phyloP scores from a whole-genome alignment of 2,113 vertebrate genomes.

The Neodontobutis hainanensis region DNA sequence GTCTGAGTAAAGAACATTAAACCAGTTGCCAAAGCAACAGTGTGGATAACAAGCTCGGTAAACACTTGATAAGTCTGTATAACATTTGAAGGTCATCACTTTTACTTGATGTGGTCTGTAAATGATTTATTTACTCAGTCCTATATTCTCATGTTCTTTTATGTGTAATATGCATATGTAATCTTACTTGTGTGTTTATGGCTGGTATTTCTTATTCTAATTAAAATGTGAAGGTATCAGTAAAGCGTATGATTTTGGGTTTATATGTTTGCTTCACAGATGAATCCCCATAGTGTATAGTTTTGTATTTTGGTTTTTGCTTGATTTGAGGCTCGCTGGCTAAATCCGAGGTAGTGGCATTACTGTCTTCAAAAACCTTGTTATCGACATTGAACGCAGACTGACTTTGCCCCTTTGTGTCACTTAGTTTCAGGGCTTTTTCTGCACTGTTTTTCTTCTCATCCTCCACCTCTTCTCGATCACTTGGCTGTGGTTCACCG shows the following conservation, averaged over 20 bases:
- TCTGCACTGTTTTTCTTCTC: background rate
- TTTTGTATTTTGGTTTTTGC: conserved; percentile 82
- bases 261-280: conserved; percentile 80
- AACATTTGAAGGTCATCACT: conserved; percentile 22
- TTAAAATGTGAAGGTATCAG: conserved; percentile 82
- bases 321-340: conserved; percentile 9
- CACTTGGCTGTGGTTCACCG: conserved; percentile 6
- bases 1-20: no score
- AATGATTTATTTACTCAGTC: background rate
- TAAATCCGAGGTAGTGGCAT: background rate
- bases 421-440: conserved; percentile 7
- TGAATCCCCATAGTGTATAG: conserved; percentile 86
- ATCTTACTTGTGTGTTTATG: background rate
- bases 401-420: background rate
- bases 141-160: background rate
- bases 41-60: conserved; percentile 4
- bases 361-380: conserved; percentile 5
- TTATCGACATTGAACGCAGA: conserved; percentile 6
- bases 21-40: no score
- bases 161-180: background rate
- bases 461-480: background rate
- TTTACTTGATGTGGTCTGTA: background rate
- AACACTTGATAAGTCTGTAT: background rate
- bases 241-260: conserved; percentile 80
- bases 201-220: background rate